Base-by-base conservation (phyloP, 2,888 invertebrate genomes). In the Enoplolaimus lenunculus region DNA sequence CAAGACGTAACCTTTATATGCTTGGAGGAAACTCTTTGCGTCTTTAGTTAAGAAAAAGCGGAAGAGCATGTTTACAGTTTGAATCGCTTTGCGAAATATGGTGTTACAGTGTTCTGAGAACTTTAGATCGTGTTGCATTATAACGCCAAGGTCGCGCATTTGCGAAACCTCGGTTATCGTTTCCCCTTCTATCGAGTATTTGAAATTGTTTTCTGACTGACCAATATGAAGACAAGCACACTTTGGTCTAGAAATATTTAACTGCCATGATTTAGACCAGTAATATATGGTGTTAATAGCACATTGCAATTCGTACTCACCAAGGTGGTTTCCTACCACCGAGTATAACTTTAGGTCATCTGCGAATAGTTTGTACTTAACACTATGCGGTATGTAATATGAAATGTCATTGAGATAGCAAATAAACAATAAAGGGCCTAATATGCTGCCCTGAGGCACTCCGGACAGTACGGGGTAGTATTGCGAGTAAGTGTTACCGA, bases 321-420 rank as follows among this genome's bases (percentile, higher is more conserved):
- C 45, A 45, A 13, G 21, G 21, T 45, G 7, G 21, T 62, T n/a
- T 62, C 28, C 28, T 13, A 62, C 62, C 7, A 13, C 13, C 7
- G 62, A 62, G n/a, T 62, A 62, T 16, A 62, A 16, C 31, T 62
- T 62, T 13, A 62, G 16, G 31, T 62, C 62, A n/a, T 62, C 62
- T 16, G 62, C 62, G 28, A 62, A 62, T 29, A 62, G 28, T 3
- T 62, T 62, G n/a, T n/a, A n/a, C n/a, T n/a, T n/a, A n/a, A n/a
- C n/a, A n/a, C n/a, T n/a, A n/a, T n/a, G n/a, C n/a, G n/a, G n/a
- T n/a, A n/a, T n/a, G n/a, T n/a, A n/a, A n/a, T n/a, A n/a, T n/a
- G n/a, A n/a, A 62, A 62, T 3, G 28, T 62, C 62, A 62, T 62
- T 62, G 16, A 3, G 7, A 29, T 62, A 62, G 16, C 28, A 29